These are phyloP conservation scores for Atopsyche davidsoni DNA, from an alignment of 1,140 invertebrate genomes.

Conservation along the genomic window DNA sequence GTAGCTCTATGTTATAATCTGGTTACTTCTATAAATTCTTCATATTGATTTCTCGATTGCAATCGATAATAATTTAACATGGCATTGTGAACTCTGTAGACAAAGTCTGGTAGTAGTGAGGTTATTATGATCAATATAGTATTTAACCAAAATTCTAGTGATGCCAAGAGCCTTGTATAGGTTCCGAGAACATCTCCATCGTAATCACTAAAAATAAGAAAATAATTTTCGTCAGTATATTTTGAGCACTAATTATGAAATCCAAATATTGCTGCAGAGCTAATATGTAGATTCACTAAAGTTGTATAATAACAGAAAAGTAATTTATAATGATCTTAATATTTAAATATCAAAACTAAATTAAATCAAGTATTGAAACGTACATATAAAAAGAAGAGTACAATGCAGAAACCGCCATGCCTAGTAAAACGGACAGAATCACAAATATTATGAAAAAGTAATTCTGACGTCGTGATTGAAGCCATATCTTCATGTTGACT, in stretches of 20 bases:
- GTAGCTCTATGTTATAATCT: too few species aligned
- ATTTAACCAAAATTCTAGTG: conserved; percentile 55
- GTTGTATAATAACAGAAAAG: too few species aligned
- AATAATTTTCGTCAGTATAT: too few species aligned
- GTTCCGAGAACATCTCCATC: conserved; percentile 59
- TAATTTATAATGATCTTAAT: too few species aligned
- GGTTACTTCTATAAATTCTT: background rate
- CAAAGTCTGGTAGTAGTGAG: conserved; percentile 55
- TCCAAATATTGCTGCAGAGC: too few species aligned
- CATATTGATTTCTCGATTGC: background rate
- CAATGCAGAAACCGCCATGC: conserved; percentile 50
- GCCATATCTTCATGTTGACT: conserved; percentile 53
- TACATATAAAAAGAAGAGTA: conserved; percentile 57
- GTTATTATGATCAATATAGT: conserved; percentile 50
- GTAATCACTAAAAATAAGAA: conserved; percentile 43
- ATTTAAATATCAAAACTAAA: too few species aligned
- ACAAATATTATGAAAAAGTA: conserved; percentile 52
- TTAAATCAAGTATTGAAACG: too few species aligned
- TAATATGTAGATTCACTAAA: too few species aligned
- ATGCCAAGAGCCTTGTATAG: conserved; percentile 52
- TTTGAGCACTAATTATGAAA: too few species aligned
- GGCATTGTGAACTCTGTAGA: conserved; percentile 1
- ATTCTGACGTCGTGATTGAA: conserved; percentile 62
- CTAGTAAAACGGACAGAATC: conserved; percentile 53
- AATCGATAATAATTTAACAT: background rate